Conservation (phyloP, 1,140 invertebrate species). For the Monochamus saltuarius region DNA sequence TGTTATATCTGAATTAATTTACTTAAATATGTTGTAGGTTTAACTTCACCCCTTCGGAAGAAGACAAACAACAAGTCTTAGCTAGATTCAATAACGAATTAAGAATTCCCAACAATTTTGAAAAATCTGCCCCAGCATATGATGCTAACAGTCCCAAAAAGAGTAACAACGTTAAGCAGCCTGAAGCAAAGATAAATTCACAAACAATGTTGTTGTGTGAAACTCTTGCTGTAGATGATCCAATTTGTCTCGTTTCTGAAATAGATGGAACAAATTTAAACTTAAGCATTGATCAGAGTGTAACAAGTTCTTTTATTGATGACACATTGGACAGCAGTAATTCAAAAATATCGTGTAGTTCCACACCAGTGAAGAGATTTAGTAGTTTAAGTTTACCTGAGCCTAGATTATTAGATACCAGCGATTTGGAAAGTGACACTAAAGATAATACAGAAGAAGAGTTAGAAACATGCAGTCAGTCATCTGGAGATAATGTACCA, state of each 20-base stretch:
- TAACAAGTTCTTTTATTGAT: conserved; percentile 25
- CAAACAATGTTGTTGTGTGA: conserved; percentile 83
- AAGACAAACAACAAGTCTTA: conserved; percentile 69
- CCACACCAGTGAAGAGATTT: conserved; percentile 6
- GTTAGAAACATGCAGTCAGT: conserved; percentile 12
- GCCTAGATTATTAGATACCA: conserved; percentile 18
- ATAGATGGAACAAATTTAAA: conserved; percentile 30
- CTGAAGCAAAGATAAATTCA: conserved; percentile 66
- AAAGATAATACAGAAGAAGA: conserved; percentile 5
- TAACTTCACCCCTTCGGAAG: conserved; percentile 72
- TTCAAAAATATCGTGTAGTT: conserved; percentile 4
- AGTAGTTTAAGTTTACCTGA: conserved; percentile 31
- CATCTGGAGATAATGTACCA: background rate
- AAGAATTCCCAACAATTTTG: conserved; percentile 76
- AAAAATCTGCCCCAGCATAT: conserved; percentile 67
- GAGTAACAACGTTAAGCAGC: conserved; percentile 47
- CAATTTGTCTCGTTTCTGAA: conserved; percentile 57
- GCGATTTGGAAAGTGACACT: conserved; percentile 2
- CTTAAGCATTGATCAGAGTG: conserved; percentile 22
- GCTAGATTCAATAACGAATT: conserved; percentile 68
- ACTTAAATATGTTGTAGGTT: conserved; percentile 56
- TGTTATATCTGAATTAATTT: conserved; percentile 14
- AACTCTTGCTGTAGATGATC: conserved; percentile 77
- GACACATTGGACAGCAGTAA: conserved; percentile 14
- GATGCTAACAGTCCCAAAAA: conserved; percentile 52